phyloP scores from a whole-genome alignment of 2,113 vertebrate genomes.

The Acanthisitta chloris region DNA sequence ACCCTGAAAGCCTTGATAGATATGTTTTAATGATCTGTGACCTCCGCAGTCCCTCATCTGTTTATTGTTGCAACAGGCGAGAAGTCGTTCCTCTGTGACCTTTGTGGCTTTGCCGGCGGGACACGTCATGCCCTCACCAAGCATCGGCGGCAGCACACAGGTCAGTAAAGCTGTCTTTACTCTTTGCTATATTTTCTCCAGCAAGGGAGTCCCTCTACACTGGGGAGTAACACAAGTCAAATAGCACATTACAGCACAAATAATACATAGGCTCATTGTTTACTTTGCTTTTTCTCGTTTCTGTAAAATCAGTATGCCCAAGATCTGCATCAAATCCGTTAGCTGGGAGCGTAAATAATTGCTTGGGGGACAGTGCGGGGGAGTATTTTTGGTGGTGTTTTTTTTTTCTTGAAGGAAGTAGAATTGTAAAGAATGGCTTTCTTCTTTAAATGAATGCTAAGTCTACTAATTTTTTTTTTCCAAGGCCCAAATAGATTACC shows the following conservation, averaged over 20 bases:
- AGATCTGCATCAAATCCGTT: background rate
- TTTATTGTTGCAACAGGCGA: conserved; percentile 94
- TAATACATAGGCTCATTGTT: background rate
- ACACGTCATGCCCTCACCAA: conserved; percentile 98
- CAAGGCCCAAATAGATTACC: conserved; percentile 14
- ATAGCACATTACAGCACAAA: background rate
- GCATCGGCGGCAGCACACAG: conserved; percentile 96
- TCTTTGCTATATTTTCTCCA: background rate
- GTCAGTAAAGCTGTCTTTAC: conserved; percentile 73
- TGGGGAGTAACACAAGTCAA: background rate
- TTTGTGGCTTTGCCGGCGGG: conserved; percentile 96
- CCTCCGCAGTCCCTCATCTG: conserved; percentile 93
- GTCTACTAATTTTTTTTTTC: background rate
- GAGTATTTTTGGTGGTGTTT: background rate
- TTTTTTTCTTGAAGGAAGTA: background rate
- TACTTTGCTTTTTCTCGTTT: background rate
- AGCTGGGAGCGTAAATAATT: background rate
- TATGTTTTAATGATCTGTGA: conserved; percentile 99
- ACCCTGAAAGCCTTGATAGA: conserved; percentile 99
- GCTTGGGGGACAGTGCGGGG: background rate
- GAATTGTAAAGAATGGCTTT: background rate
- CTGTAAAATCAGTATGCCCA: background rate
- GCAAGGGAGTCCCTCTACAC: conserved; percentile 17
- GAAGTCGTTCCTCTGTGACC: conserved; percentile 98
- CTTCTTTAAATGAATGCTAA: background rate